Evolutionary conservation across 1,140 invertebrate genomes (phyloP).

Genomic region (Drosophila fuyamai): DNA sequence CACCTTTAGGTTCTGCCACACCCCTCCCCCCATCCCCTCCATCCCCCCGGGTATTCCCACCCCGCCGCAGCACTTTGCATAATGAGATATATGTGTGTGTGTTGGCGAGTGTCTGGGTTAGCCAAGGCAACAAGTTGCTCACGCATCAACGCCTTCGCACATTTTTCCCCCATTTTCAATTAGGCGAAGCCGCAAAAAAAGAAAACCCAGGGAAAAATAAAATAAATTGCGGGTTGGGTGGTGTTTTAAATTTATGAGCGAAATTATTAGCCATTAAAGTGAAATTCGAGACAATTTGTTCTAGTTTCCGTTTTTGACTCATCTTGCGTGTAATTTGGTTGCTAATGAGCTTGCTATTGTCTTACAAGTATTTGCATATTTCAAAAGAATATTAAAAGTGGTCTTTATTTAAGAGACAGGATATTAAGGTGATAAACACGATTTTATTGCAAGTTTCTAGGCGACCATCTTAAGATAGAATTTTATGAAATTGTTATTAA

Average conservation of each 20-base stretch:
- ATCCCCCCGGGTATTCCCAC: not conserved
- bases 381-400: too few species aligned
- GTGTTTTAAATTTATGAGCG: slow-evolving; percentile 27
- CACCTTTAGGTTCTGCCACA: slow-evolving; percentile 8
- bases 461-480: too few species aligned
- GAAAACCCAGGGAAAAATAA: not conserved
- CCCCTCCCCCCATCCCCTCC: not conserved
- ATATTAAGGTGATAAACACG: too few species aligned
- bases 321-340: not conserved
- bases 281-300: slow-evolving; percentile 39
- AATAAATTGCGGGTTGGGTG: not conserved
- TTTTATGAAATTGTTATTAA: too few species aligned
- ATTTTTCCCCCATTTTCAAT: slow-evolving; percentile 52
- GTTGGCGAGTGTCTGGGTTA: not conserved
- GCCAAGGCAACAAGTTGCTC: slow-evolving; percentile 51
- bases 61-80: slow-evolving; percentile 66
- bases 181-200: slow-evolving; percentile 23
- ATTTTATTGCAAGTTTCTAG: too few species aligned
- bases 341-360: not conserved
- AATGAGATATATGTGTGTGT: slow-evolving; percentile 58
- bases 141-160: slow-evolving; percentile 73
- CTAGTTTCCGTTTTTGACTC: slow-evolving; percentile 7
- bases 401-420: too few species aligned
- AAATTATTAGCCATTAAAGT: slow-evolving; percentile 36
- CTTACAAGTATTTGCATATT: too few species aligned